Conservation (phyloP, 2,888 invertebrate species). For the Coelopa pilipes region DNA sequence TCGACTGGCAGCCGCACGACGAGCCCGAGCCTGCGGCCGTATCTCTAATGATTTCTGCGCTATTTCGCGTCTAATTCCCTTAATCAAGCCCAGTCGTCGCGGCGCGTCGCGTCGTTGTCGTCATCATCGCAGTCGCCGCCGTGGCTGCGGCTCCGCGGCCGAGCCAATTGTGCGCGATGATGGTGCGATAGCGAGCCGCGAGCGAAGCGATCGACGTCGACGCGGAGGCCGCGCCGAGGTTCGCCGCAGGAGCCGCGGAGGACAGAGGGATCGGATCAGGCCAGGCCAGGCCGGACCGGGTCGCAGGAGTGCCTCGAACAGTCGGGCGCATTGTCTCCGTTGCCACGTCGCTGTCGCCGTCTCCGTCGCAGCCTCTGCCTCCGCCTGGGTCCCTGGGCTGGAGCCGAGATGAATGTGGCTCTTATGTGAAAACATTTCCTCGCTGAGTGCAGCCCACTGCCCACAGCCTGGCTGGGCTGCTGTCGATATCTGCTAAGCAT, state of each 20-base stretch:
- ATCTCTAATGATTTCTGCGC: constrained; percentile 32
- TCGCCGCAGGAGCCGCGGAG: no score
- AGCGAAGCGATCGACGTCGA: no score
- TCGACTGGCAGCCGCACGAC: constrained; percentile 20
- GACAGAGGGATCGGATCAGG: no score
- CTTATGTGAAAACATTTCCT: constrained; percentile 25
- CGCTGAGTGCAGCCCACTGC: constrained; percentile 18
- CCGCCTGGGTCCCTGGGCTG: constrained; percentile 16
- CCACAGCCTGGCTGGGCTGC: background rate
- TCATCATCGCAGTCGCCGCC: background rate
- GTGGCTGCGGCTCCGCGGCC: no score
- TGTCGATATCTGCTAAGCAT: no score
- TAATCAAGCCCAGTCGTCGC: constrained; percentile 27
- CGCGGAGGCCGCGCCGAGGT: no score
- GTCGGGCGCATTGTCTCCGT: constrained; percentile 27
- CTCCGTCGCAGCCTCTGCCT: constrained; percentile 29
- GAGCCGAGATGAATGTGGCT: constrained; percentile 25
- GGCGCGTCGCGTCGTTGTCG: constrained; percentile 1
- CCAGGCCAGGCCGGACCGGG: constrained; percentile 29
- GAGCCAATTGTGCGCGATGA: constrained; percentile 7
- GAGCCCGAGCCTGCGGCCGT: constrained; percentile 25
- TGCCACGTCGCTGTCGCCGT: constrained; percentile 39
- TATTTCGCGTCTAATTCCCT: constrained; percentile 35
- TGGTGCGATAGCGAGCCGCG: constrained; percentile 1
- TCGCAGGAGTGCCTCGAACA: constrained; percentile 41